Evolutionary conservation across 1,140 invertebrate genomes (phyloP).

Genomic region (Ceratosolen fusciceps): DNA sequence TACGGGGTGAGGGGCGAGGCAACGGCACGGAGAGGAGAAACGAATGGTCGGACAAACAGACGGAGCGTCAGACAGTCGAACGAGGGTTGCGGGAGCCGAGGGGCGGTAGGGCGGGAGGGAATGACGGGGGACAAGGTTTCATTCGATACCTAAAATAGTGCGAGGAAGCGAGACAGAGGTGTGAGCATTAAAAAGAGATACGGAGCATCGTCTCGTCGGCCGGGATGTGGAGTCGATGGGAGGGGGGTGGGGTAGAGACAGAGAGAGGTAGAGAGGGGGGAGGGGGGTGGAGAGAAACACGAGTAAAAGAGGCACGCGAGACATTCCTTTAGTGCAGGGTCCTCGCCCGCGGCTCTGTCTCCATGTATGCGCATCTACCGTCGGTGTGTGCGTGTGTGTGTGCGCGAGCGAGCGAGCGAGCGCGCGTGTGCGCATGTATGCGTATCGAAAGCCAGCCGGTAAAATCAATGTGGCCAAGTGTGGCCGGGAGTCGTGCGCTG

Average conservation of each 20-base stretch:
- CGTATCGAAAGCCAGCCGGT: constrained; percentile 58
- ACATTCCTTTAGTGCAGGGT: constrained; percentile 64
- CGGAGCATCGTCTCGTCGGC: not conserved
- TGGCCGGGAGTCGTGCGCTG: constrained; percentile 57
- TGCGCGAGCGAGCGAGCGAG: not conserved
- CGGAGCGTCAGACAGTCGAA: not conserved
- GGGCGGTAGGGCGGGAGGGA: not conserved
- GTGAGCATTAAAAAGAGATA: constrained; percentile 46
- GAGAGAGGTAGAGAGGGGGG: not conserved
- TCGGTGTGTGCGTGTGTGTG: not conserved
- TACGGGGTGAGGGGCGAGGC: not conserved
- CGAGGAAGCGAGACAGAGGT: constrained; percentile 31
- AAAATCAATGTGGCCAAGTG: constrained; percentile 68
- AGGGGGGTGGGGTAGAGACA: too few relatives aligned
- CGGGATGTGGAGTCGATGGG: too few relatives aligned
- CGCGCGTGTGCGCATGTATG: not conserved
- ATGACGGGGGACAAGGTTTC: not conserved
- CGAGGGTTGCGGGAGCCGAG: too few relatives aligned
- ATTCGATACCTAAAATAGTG: constrained; percentile 41
- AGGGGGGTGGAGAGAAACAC: too few relatives aligned
- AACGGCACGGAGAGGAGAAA: constrained; percentile 5
- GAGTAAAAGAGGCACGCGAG: constrained; percentile 56
- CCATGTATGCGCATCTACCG: not conserved
- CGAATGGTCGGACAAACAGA: not conserved
- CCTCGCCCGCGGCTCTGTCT: constrained; percentile 44